Evolutionary conservation across 2,888 invertebrate genomes (phyloP).

Genomic region (Rhagophthalmus giganteus): DNA sequence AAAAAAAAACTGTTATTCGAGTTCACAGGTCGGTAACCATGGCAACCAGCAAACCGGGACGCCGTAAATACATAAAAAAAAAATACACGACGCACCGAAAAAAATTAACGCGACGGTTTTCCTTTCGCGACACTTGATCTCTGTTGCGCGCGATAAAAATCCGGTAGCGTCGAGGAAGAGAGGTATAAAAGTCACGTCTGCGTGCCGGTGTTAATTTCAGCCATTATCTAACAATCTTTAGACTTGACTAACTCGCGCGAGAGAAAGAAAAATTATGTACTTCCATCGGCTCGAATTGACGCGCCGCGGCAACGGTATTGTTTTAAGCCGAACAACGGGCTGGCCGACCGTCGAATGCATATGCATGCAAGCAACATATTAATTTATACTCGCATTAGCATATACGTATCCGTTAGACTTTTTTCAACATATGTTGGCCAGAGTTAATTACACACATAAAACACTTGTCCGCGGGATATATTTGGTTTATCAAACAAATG

Average conservation of each 20-base stretch:
- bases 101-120: slow-evolving; percentile 34
- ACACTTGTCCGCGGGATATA: slow-evolving; percentile 33
- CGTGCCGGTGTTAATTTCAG: slow-evolving; percentile 57
- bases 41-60: slow-evolving; percentile 53
- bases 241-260: slow-evolving; percentile 58
- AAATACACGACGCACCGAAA: slow-evolving; percentile 45
- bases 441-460: slow-evolving; percentile 53
- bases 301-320: slow-evolving; percentile 46
- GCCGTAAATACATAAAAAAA: slow-evolving; percentile 52
- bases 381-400: slow-evolving; percentile 59
- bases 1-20: slow-evolving; percentile 44
- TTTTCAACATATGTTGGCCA: slow-evolving; percentile 56
- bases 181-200: slow-evolving; percentile 37
- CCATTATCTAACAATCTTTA: slow-evolving; percentile 58
- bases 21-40: slow-evolving; percentile 53
- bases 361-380: slow-evolving; percentile 58
- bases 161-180: slow-evolving; percentile 26
- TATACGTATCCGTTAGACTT: slow-evolving; percentile 58
- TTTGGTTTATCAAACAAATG: slow-evolving; percentile 29
- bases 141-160: slow-evolving; percentile 18
- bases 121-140: slow-evolving; percentile 23
- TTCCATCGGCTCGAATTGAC: slow-evolving; percentile 46
- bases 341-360: slow-evolving; percentile 52
- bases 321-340: slow-evolving; percentile 41
- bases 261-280: slow-evolving; percentile 58